Evolutionary conservation across 2,113 vertebrate genomes (phyloP), one percentile per base, ranked within the genome.

Genomic region (Laterallus jamaicensis): DNA sequence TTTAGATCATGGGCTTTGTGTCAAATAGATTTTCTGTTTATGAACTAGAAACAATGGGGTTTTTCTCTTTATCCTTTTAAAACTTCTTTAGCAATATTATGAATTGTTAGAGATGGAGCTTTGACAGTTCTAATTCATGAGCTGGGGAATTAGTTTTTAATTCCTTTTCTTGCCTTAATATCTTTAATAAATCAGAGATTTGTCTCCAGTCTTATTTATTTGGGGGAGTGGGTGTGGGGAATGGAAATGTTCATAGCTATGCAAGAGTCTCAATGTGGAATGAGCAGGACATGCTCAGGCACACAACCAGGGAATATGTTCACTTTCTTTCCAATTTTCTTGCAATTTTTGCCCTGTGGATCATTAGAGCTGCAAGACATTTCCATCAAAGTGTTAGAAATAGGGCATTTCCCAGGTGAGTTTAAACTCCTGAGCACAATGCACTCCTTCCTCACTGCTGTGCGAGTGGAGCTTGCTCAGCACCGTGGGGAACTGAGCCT

Each of bases 1-100:
- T 92, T 96, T 93, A 88, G 31, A 75, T 60, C 49, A 84, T 58
- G 54, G 49, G 32, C 49, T 79, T 96, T 92, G 31, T 84, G 58
- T 90, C 76, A 95, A 60, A 80, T 31, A 64, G 80, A 88, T 92
- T 88, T 96, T 92, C 69, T 55, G 54, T 86, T 86, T 93, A 90
- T 79, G 60, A 93, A 24, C 42, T 44, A 67, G 68, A 88, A 95
- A 95, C 31, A 94, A 86, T 55, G 17, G 11, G 6, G 1, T 86
- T 93, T 94, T 93, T 92, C 44, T 88, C 68, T 81, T 90, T 68
- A 84, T 86, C 26, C 37, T 82, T 94, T 86, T 64, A 78, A 84
- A 81, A 88, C 44, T 81, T 91, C 26, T 85, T 83, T 69, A 78
- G 32, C 56, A 79, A 32, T 37, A 15, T 86, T 88, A 90, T 78